Conservation (phyloP, 2,797 vertebrate genomes). For the Tokudaia muenninki region DNA sequence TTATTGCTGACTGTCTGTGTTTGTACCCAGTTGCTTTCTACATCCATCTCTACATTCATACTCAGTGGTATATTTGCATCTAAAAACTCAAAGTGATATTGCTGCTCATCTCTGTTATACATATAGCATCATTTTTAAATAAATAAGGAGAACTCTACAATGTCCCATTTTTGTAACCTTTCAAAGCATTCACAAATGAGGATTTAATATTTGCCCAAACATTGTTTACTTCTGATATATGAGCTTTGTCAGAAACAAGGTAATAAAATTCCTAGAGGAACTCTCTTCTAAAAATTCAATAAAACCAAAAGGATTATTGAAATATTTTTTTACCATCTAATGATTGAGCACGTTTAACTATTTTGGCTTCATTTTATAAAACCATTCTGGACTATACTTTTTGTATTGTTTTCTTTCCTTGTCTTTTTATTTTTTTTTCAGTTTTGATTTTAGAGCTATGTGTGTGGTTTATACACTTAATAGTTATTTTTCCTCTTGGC, state of each 20-base stretch:
- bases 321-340: background rate
- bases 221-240: background rate
- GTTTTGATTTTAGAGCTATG: background rate
- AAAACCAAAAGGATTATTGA: background rate
- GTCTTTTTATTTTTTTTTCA: background rate
- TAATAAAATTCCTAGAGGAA: background rate
- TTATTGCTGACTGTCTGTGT: background rate
- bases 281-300: background rate
- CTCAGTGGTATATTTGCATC: background rate
- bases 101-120: background rate
- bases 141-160: background rate
- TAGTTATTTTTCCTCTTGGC: background rate
- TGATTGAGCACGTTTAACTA: background rate
- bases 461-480: background rate
- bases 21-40: background rate
- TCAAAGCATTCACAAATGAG: background rate
- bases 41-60: background rate
- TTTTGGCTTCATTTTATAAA: background rate
- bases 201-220: background rate
- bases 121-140: background rate
- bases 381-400: background rate
- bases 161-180: background rate
- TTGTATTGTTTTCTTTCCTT: background rate
- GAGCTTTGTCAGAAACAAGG: background rate
- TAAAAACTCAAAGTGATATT: background rate